Conservation (phyloP, 2,888 invertebrate species). For the Oxycera nigricornis region DNA sequence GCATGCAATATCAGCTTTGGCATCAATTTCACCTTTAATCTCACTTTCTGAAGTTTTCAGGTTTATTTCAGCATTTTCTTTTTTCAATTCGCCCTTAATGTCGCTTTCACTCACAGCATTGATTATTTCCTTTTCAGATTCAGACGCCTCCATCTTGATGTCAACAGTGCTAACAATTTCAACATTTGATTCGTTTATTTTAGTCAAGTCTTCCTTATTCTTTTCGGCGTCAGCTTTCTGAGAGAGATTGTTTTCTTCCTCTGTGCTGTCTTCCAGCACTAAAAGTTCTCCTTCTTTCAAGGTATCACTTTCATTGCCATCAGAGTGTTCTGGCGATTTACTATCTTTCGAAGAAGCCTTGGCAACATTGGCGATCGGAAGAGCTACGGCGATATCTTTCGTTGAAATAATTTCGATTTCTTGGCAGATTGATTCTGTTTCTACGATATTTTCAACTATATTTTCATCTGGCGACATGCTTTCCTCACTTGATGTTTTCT, state of each 20-base stretch:
- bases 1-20: background rate
- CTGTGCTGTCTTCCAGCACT: constrained; percentile 42
- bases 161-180: background rate
- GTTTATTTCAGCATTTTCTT: background rate
- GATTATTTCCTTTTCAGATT: background rate
- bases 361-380: background rate
- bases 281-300: constrained; percentile 40
- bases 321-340: background rate
- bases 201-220: background rate
- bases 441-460: background rate
- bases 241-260: constrained; percentile 34
- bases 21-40: background rate
- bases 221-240: background rate
- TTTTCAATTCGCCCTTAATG: background rate
- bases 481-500: background rate
- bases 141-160: background rate
- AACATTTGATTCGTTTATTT: background rate
- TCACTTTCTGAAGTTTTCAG: background rate
- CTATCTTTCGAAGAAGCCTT: background rate
- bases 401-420: background rate
- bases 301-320: constrained; percentile 39
- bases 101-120: background rate
- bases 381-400: background rate
- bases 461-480: background rate
- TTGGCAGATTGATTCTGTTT: background rate